Evolutionary conservation across 2,888 invertebrate genomes (phyloP).

Genomic region (Amphipoea lucens): DNA sequence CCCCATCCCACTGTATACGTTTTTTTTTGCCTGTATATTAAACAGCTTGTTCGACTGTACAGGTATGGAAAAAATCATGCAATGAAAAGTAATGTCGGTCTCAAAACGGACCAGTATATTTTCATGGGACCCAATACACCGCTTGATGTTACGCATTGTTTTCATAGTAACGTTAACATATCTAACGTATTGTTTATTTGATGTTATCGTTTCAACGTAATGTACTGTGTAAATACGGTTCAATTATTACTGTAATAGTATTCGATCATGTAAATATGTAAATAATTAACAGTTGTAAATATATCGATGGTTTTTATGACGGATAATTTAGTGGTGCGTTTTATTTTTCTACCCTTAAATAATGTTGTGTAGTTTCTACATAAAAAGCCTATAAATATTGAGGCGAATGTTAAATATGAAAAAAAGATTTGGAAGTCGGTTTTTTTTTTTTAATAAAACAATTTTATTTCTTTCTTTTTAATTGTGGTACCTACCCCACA

Average conservation of each 20-base stretch:
- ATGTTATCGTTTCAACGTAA: conserved; percentile 53
- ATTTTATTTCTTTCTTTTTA: too few species aligned
- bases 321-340: conserved; percentile 78
- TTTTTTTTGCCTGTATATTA: background rate
- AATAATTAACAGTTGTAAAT: conserved; percentile 85
- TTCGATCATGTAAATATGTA: conserved; percentile 85
- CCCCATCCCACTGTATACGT: background rate
- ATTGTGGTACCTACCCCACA: too few species aligned
- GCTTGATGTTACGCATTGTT: conserved; percentile 56
- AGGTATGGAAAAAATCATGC: background rate
- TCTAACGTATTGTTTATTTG: conserved; percentile 66
- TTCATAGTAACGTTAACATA: conserved; percentile 71
- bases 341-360: conserved; percentile 55
- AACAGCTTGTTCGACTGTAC: background rate
- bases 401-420: background rate
- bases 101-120: conserved; percentile 57
- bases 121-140: conserved; percentile 70
- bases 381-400: background rate
- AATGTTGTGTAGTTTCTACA: too few species aligned
- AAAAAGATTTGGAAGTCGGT: background rate
- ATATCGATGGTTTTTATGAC: conserved; percentile 90
- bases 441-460: background rate
- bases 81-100: conserved; percentile 54
- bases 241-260: conserved; percentile 76
- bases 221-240: conserved; percentile 80